phyloP scores from a whole-genome alignment of 2,113 vertebrate genomes.

The Oncorhynchus nerka region DNA sequence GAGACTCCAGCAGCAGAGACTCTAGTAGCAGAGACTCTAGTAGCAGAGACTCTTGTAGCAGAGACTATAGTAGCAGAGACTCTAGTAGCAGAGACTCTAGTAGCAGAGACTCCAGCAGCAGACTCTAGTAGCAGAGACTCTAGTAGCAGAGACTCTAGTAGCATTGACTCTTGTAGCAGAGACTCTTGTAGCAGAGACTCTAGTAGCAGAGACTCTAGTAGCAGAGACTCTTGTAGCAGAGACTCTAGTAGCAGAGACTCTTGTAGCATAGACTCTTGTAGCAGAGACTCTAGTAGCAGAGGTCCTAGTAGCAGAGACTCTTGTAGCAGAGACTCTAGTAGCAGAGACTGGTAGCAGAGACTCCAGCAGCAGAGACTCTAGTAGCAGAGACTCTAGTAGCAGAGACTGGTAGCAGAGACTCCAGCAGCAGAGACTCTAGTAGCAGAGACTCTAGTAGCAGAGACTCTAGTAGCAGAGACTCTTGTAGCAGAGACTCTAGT shows the following conservation, averaged over 20 bases:
- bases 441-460: constrained; percentile 44
- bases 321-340: constrained; percentile 56
- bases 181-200: constrained; percentile 42
- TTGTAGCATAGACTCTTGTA: constrained; percentile 47
- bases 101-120: constrained; percentile 38
- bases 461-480: constrained; percentile 60
- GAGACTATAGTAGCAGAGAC: constrained; percentile 18
- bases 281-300: neutral
- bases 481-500: constrained; percentile 55
- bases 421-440: constrained; percentile 55
- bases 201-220: constrained; percentile 56
- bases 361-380: constrained; percentile 12
- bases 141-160: constrained; percentile 57
- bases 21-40: constrained; percentile 59
- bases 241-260: constrained; percentile 43
- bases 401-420: constrained; percentile 58
- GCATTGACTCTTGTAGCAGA: constrained; percentile 21
- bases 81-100: constrained; percentile 60
- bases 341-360: constrained; percentile 58
- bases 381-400: no score
- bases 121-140: constrained; percentile 58
- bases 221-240: constrained; percentile 60
- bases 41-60: constrained; percentile 55
- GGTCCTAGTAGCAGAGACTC: constrained; percentile 18
- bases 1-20: constrained; percentile 38